Conservation (phyloP, 2,113 vertebrate species). For the Macaca mulatta region DNA sequence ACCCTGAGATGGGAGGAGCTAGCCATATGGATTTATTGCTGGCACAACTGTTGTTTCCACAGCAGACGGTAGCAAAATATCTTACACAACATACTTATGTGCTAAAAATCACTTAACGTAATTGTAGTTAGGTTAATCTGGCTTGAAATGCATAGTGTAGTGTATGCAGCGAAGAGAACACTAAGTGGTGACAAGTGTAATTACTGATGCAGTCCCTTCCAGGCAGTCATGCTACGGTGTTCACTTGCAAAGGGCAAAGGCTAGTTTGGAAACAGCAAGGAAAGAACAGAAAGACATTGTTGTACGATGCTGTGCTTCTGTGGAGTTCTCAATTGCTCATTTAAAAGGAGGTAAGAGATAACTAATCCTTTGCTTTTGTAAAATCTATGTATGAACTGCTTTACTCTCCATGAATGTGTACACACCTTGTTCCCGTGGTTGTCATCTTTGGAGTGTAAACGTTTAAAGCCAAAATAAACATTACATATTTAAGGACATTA, state of each 20-base stretch:
- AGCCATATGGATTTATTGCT: constrained; percentile 42
- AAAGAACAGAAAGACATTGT: neutral
- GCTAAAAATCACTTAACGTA: constrained; percentile 63
- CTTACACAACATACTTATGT: constrained; percentile 45
- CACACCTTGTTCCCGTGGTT: neutral
- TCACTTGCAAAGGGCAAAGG: constrained; percentile 37
- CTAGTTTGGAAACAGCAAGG: constrained; percentile 45
- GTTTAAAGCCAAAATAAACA: constrained; percentile 72
- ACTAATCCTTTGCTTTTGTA: neutral
- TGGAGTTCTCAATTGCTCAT: neutral
- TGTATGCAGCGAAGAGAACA: neutral
- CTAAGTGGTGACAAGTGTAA: constrained; percentile 33
- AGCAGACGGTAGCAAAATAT: constrained; percentile 75
- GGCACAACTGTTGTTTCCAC: constrained; percentile 54
- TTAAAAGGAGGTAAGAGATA: neutral
- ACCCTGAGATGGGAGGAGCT: neutral
- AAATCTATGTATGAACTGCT: neutral
- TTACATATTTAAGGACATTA: constrained; percentile 58
- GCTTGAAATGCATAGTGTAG: neutral
- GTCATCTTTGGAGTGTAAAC: constrained; percentile 45
- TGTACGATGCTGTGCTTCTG: neutral
- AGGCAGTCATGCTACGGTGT: neutral
- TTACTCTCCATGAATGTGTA: neutral
- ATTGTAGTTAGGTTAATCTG: constrained; percentile 68
- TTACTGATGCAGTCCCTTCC: constrained; percentile 25